Conservation (phyloP, 2,797 vertebrate genomes). For the Oryzias sinensis region DNA sequence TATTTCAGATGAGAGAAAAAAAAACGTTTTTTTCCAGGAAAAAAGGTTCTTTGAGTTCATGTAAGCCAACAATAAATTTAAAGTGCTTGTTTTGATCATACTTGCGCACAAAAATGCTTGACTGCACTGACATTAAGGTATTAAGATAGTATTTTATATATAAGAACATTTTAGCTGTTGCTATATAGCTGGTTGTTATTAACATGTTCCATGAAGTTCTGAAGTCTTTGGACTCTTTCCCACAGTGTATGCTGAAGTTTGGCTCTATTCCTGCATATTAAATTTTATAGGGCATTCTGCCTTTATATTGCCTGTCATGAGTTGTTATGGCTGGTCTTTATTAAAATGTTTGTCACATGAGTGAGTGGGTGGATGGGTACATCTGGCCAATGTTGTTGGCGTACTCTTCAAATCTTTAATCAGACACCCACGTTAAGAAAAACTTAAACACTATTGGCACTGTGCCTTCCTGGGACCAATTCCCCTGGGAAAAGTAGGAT, state of each 20-base stretch:
- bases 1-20: too few relatives aligned
- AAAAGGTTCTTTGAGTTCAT: too few relatives aligned
- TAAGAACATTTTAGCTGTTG: constrained; percentile 22
- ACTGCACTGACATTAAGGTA: too few relatives aligned
- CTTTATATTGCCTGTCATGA: constrained; percentile 72
- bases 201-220: constrained; percentile 18
- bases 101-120: too few relatives aligned
- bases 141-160: too few relatives aligned
- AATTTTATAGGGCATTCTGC: constrained; percentile 70
- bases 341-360: constrained; percentile 76
- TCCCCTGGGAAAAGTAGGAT: constrained; percentile 53
- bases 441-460: constrained; percentile 48
- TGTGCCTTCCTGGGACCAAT: constrained; percentile 53
- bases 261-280: constrained; percentile 64
- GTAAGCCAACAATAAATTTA: too few relatives aligned
- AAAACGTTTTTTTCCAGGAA: too few relatives aligned
- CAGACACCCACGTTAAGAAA: constrained; percentile 53
- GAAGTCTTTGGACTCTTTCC: not conserved
- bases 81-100: too few relatives aligned
- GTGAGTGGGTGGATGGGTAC: constrained; percentile 68
- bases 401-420: constrained; percentile 55
- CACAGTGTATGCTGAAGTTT: constrained; percentile 33
- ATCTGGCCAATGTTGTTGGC: constrained; percentile 74
- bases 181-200: constrained; percentile 27
- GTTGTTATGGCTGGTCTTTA: constrained; percentile 69